Percentiles rank a stretch among this genome's conserved stretches.
phyloP scores from a whole-genome alignment of 1,140 invertebrate genomes.

The Drosophila setifemur region DNA sequence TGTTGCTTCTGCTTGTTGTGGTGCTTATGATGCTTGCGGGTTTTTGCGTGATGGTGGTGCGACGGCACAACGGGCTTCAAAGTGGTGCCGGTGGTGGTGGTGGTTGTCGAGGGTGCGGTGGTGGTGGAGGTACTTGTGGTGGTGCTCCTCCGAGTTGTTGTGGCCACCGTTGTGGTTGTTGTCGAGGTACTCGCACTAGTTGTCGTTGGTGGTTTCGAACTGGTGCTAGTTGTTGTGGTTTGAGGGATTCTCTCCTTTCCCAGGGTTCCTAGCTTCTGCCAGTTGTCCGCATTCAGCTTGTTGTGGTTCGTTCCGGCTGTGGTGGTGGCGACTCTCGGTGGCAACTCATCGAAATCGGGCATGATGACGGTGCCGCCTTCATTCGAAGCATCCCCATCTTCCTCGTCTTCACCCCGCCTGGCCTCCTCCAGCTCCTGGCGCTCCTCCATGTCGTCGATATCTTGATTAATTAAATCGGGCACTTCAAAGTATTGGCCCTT shows the following conservation, averaged over 20 bases:
- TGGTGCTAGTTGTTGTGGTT: constrained; percentile 16
- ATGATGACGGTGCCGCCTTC: constrained; percentile 34
- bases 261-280: constrained; percentile 61
- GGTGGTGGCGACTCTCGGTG: constrained; percentile 5
- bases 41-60: constrained; percentile 35
- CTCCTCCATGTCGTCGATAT: constrained; percentile 65
- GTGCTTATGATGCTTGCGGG: constrained; percentile 58
- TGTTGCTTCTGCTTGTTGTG: constrained; percentile 57
- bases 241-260: too few species aligned
- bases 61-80: too few species aligned
- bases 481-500: constrained; percentile 75
- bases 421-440: constrained; percentile 34
- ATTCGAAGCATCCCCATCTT: constrained; percentile 14
- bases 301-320: neutral
- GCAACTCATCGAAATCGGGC: constrained; percentile 49
- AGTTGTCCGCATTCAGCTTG: constrained; percentile 53
- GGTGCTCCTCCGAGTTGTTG: constrained; percentile 19
- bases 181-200: constrained; percentile 29
- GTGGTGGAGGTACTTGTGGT: constrained; percentile 24
- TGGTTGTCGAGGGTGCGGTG: constrained; percentile 11
- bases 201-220: constrained; percentile 18
- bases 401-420: constrained; percentile 33
- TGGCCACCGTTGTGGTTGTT: constrained; percentile 22
- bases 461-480: constrained; percentile 80
- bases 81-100: too few species aligned